Conservation (phyloP, 2,113 vertebrate species). For the Sylvietta virens region DNA sequence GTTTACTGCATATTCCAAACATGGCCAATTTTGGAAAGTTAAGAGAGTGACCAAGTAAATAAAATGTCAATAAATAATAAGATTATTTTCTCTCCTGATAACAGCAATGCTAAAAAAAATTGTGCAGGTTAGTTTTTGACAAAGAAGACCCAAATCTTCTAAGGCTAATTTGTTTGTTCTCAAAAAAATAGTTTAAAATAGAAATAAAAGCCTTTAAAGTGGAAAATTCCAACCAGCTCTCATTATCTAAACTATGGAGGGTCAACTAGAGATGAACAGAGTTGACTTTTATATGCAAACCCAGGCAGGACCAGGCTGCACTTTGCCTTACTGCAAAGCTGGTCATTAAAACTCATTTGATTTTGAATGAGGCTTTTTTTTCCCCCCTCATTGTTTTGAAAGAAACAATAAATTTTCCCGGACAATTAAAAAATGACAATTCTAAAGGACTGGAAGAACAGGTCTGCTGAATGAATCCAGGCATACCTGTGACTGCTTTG, state of each 20-base stretch:
- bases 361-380: neutral
- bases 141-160: neutral
- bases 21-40: neutral
- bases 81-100: neutral
- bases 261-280: neutral
- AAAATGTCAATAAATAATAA: neutral
- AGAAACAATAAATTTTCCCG: slow-evolving; percentile 19
- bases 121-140: neutral
- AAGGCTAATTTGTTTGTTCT: neutral
- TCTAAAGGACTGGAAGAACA: neutral
- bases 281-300: neutral
- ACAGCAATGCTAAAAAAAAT: neutral
- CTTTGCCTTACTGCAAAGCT: neutral
- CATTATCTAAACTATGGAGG: neutral
- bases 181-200: neutral
- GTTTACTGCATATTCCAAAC: neutral
- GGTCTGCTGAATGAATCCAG: neutral
- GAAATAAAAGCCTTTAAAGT: neutral
- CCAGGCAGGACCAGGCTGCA: neutral
- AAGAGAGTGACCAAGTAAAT: neutral
- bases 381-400: neutral
- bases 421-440: neutral
- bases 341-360: slow-evolving; percentile 4
- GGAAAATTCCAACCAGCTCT: neutral
- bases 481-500: neutral